Percentiles rank a stretch among this genome's conserved stretches.
Evolutionary conservation across 1,140 invertebrate species (phyloP).

Genomic region (Nephila pilipes): DNA sequence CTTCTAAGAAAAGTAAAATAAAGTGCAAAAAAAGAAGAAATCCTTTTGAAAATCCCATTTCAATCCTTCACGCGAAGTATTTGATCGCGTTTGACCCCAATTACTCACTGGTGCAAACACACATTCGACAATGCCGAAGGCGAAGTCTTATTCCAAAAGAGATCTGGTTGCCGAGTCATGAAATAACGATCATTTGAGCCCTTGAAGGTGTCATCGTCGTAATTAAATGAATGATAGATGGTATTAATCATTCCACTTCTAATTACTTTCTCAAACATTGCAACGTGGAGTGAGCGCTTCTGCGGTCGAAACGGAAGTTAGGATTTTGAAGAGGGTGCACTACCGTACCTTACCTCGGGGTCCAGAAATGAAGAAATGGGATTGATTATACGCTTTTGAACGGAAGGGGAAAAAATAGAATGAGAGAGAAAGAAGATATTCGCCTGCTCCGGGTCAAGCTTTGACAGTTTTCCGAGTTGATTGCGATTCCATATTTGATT

Average conservation of each 20-base stretch:
- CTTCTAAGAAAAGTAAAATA: neutral
- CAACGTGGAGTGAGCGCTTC: neutral
- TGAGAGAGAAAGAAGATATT: too few relatives aligned
- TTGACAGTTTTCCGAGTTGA: neutral
- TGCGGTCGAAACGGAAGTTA: neutral
- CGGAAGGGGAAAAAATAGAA: neutral
- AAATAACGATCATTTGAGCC: constrained; percentile 21
- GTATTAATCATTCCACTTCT: constrained; percentile 29
- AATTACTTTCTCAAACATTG: constrained; percentile 36
- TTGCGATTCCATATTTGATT: neutral
- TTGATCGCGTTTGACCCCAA: constrained; percentile 21
- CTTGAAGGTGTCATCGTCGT: constrained; percentile 32
- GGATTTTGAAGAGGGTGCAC: neutral
- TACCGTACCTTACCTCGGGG: neutral
- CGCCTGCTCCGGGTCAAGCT: neutral
- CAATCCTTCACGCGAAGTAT: neutral
- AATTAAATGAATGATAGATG: constrained; percentile 42
- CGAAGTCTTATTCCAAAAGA: constrained; percentile 12
- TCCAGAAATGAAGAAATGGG: neutral
- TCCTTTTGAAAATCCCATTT: constrained; percentile 17
- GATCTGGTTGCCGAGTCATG: constrained; percentile 29
- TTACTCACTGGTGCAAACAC: constrained; percentile 19
- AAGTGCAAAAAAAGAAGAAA: neutral
- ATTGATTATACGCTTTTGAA: neutral
- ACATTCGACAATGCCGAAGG: constrained; percentile 24